Conservation (phyloP, 2,113 vertebrate species). For the Aythya baeri region DNA sequence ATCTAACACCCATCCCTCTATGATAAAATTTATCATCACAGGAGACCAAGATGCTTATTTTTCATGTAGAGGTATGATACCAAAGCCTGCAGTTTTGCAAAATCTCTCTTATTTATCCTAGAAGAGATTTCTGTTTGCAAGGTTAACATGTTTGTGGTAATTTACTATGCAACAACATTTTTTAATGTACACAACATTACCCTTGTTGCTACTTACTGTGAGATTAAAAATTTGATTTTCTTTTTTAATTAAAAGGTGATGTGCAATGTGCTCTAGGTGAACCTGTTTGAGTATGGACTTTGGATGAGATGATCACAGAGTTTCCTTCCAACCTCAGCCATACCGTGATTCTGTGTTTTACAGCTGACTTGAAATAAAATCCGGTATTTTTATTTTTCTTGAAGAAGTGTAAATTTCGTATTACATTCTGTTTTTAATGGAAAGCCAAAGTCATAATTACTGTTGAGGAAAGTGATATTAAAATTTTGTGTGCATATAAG, state of each 20-base stretch:
- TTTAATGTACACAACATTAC: neutral
- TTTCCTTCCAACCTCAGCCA: no score
- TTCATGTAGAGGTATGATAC: no score
- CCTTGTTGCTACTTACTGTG: neutral
- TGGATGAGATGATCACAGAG: no score
- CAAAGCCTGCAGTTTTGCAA: neutral
- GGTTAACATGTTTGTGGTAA: neutral
- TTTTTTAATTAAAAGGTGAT: neutral
- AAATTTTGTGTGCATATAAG: neutral
- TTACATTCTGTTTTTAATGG: neutral
- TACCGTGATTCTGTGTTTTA: no score
- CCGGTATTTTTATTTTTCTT: fast-evolving
- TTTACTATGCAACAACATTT: neutral
- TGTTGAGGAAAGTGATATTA: neutral
- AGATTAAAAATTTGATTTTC: neutral
- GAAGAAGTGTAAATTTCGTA: neutral
- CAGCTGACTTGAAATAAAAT: neutral
- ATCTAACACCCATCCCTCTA: neutral
- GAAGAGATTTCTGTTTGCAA: neutral
- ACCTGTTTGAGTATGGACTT: neutral
- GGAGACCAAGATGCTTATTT: neutral
- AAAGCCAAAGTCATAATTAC: neutral
- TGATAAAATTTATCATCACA: neutral
- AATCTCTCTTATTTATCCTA: neutral
- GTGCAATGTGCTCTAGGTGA: no score